Conservation (phyloP, 2,797 vertebrate species). For the Cossypha polioptera region DNA sequence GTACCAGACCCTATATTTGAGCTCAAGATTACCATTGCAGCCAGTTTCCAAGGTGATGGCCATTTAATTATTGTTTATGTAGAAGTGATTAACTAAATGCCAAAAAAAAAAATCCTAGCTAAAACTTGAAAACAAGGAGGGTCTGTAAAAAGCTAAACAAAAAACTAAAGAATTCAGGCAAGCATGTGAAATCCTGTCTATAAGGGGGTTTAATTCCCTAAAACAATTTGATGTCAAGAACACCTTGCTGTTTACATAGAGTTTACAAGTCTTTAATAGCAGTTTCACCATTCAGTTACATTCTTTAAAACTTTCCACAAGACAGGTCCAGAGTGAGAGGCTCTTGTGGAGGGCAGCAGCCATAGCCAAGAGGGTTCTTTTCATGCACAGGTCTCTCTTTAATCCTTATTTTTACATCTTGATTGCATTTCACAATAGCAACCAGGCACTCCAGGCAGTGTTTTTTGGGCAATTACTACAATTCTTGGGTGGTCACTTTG, state of each 20-base stretch:
- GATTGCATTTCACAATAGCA: slow-evolving; percentile 58
- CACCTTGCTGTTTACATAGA: neutral
- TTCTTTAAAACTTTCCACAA: neutral
- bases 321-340: neutral
- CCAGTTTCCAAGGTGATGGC: slow-evolving; percentile 51
- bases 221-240: neutral
- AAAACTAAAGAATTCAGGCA: neutral
- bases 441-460: slow-evolving; percentile 51
- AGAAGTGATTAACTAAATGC: slow-evolving; percentile 23
- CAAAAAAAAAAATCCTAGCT: neutral
- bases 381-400: neutral
- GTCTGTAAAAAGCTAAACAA: slow-evolving; percentile 3
- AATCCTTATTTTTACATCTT: slow-evolving; percentile 58
- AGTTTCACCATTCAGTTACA: neutral
- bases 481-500: slow-evolving; percentile 71
- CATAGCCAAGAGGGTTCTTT: neutral
- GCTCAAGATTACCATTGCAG: slow-evolving; percentile 20
- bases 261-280: neutral
- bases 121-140: slow-evolving; percentile 10
- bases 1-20: slow-evolving; percentile 19
- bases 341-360: neutral
- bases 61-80: slow-evolving; percentile 53
- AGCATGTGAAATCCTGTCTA: neutral
- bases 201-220: neutral
- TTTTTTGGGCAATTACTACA: slow-evolving; percentile 70